A percentile compares a stretch with the other conserved stretches of the same genome.
These are phyloP conservation scores for Tenrec ecaudatus DNA, from an alignment of 2,113 vertebrate genomes.

Conservation along the genomic window DNA sequence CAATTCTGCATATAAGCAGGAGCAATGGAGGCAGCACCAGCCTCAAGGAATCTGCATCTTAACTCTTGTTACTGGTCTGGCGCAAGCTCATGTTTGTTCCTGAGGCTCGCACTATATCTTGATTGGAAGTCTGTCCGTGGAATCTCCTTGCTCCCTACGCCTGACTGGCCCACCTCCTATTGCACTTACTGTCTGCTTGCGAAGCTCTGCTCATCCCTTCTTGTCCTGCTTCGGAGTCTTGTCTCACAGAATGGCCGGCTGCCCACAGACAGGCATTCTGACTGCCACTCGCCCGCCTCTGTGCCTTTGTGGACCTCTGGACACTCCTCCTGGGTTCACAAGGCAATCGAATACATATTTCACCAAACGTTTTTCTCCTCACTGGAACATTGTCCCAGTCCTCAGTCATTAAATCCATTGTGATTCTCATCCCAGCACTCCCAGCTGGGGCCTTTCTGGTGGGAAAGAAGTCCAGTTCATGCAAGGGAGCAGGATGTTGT, in stretches of 20 bases:
- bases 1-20: neutral
- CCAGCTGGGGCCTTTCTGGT: neutral
- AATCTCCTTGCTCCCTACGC: neutral
- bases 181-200: neutral
- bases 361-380: neutral
- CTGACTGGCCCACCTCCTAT: neutral
- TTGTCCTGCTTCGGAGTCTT: neutral
- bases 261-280: neutral
- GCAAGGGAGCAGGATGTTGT: neutral
- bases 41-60: neutral
- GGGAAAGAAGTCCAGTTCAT: neutral
- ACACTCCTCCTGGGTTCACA: neutral
- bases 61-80: neutral
- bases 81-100: neutral
- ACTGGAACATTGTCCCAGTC: neutral
- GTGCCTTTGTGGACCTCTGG: neutral
- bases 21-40: neutral
- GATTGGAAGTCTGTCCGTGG: neutral
- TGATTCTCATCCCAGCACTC: neutral
- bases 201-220: neutral
- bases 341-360: neutral
- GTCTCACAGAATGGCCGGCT: neutral
- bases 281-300: neutral
- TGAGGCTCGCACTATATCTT: neutral
- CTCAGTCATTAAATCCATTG: neutral